Conservation (phyloP, 2,113 vertebrate species). For the Gadus macrocephalus region DNA sequence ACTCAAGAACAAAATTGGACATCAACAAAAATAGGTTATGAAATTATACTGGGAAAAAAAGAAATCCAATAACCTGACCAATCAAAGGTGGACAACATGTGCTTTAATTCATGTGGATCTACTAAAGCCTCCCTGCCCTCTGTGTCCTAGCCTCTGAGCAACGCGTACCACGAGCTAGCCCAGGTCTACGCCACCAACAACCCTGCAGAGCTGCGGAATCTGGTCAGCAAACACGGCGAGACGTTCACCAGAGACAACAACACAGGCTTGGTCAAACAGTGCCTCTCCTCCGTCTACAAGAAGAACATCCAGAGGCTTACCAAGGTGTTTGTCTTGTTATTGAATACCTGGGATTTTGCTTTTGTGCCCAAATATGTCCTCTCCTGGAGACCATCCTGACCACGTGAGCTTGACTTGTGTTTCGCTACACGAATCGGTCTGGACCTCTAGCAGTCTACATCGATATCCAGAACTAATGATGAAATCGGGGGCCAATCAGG, state of each 20-base stretch:
- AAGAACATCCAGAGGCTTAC: constrained; percentile 99
- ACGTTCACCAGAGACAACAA: constrained; percentile 93
- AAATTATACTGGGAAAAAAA: no score
- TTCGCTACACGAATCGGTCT: no score
- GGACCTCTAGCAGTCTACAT: no score
- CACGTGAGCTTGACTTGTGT: no score
- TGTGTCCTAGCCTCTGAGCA: constrained; percentile 87
- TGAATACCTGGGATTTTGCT: not conserved
- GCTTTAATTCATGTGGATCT: no score
- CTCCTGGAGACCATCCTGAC: no score
- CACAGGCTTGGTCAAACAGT: constrained; percentile 96
- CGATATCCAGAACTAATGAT: no score
- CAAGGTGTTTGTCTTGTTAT: constrained; percentile 76
- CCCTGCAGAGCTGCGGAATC: constrained; percentile 85
- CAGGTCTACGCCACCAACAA: constrained; percentile 97
- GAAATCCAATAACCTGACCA: not conserved
- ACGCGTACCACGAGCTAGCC: constrained; percentile 94
- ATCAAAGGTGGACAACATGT: no score
- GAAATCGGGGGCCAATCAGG: no score
- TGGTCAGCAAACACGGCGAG: constrained; percentile 95
- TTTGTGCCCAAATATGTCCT: not conserved
- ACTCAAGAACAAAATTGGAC: no score
- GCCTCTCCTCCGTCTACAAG: constrained; percentile 97
- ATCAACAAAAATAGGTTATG: no score
- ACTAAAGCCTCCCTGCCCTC: not conserved